Base-by-base conservation (phyloP, 1,140 invertebrate species). In the Eurosta solidaginis region DNA sequence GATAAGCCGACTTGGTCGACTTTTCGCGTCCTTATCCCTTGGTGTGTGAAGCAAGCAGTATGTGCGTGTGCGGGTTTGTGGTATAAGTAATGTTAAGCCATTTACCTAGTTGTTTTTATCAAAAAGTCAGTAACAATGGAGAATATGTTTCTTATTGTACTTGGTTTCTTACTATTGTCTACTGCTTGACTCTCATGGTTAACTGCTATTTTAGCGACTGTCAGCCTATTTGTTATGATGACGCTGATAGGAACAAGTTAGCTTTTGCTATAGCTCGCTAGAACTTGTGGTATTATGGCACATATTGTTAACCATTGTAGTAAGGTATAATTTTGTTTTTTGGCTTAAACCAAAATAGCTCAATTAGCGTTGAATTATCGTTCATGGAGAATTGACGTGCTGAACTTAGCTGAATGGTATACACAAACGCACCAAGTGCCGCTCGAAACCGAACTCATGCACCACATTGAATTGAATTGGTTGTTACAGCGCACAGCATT, bases 281-380 rank as follows among this genome's bases (percentile, higher is more conserved):
- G 29, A 33, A 5, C 33, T 59, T 25, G 1, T 52, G n/a, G 6
- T 27, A 22, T 22, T 52, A 29, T 59, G 7, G 50, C 50, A 54
- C 50, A 54, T 54, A 54, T 25, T 27, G 1, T 29, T 40, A 36
- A 29, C 59, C 9, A 68, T 40, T 68, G 59, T 40, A 27, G 33
- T 36, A 68, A 68, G 29, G 29, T 36, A 68, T 68, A 36, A 68
- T 68, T 68, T 42, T 68, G 17, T 40, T 68, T 2, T 10, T 17
- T 33, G 54, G 33, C 33, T 68, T 36, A 40, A 14, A 68, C 12
- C 59, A 36, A 68, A 68, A 68, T 36, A 36, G 33, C 59, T 68
- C 59, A 68, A 68, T 68, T 68, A 68, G 59, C 59, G 59, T 68
- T 68, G 59, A 68, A 68, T 68, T 68, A 68, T 68, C 59, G 59